These are phyloP conservation scores for Drosophila kanapiae DNA, from an alignment of 1,140 invertebrate genomes.

Conservation along the genomic window DNA sequence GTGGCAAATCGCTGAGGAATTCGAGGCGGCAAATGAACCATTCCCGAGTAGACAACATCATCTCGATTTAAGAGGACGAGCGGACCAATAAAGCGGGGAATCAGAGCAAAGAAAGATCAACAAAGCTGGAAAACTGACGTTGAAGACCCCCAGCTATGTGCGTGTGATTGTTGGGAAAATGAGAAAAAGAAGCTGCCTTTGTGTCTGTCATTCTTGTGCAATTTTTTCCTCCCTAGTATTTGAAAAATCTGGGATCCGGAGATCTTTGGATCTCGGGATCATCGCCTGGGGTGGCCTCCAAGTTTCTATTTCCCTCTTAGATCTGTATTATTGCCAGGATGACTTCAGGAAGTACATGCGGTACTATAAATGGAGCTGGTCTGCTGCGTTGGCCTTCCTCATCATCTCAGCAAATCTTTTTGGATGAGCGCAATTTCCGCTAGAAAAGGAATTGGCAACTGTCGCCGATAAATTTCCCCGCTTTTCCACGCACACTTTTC, in stretches of 20 bases:
- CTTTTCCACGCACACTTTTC: constrained; percentile 7
- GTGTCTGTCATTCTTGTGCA: constrained; percentile 33
- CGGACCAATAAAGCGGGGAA: not conserved
- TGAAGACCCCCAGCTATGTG: constrained; percentile 67
- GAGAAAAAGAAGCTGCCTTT: constrained; percentile 28
- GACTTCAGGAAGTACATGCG: constrained; percentile 62
- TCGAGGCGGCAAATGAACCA: constrained; percentile 60
- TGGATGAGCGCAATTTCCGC: constrained; percentile 76
- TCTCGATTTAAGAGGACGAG: constrained; percentile 12
- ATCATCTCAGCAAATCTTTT: constrained; percentile 23
- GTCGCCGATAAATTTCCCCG: constrained; percentile 74
- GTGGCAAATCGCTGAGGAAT: constrained; percentile 62
- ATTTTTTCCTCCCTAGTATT: not conserved
- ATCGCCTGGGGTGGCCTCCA: constrained; percentile 32
- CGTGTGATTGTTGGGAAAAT: not conserved
- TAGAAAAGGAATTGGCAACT: constrained; percentile 61
- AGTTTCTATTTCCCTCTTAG: constrained; percentile 54
- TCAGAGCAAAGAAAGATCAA: not conserved
- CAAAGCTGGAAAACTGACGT: constrained; percentile 20
- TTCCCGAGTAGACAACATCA: constrained; percentile 20
- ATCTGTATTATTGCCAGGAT: constrained; percentile 70
- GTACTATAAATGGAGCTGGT: constrained; percentile 4
- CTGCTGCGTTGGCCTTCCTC: not conserved
- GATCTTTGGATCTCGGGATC: constrained; percentile 11
- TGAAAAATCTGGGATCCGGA: not conserved